A percentile compares a stretch with the other conserved stretches of the same genome.
Evolutionary conservation across 2,888 invertebrate species (phyloP).

Genomic region (Diadromus collaris): DNA sequence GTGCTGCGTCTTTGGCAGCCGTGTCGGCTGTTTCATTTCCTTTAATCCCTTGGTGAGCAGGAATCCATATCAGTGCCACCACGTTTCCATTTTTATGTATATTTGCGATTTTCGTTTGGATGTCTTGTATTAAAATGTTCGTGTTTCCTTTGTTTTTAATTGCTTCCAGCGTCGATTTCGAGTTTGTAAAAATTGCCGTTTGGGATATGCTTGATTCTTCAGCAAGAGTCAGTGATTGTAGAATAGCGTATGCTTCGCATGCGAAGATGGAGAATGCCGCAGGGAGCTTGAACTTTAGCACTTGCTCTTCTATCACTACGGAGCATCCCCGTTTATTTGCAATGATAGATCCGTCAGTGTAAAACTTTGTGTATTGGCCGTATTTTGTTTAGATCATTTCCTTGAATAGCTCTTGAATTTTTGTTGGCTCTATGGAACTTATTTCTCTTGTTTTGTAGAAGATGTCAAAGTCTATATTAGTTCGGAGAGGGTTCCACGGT

Average conservation of each 20-base stretch:
- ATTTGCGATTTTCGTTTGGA: not conserved
- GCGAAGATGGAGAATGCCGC: conserved; percentile 15
- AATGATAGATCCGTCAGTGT: not conserved
- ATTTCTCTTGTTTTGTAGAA: not conserved
- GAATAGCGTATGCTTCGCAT: conserved; percentile 15
- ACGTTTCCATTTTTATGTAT: not conserved
- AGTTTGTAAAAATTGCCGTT: conserved; percentile 8
- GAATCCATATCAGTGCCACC: conserved; percentile 12
- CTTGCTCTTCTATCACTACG: not conserved
- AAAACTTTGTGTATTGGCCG: not conserved
- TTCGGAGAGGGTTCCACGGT: not conserved
- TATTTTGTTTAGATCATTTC: not conserved
- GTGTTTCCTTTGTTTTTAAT: not conserved
- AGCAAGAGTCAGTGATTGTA: not conserved
- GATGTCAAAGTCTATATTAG: not conserved
- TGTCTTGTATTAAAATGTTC: not conserved
- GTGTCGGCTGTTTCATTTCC: conserved; percentile 12
- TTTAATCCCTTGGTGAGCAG: conserved; percentile 12
- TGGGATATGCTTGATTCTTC: not conserved
- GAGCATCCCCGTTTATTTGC: not conserved
- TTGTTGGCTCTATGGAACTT: not conserved
- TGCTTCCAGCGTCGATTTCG: conserved; percentile 1
- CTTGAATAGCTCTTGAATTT: not conserved
- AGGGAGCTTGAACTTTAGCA: conserved; percentile 3
- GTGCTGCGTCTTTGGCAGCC: conserved; percentile 14